Evolutionary conservation across 2,888 invertebrate species (phyloP).

Genomic region (Lymantria dispar): DNA sequence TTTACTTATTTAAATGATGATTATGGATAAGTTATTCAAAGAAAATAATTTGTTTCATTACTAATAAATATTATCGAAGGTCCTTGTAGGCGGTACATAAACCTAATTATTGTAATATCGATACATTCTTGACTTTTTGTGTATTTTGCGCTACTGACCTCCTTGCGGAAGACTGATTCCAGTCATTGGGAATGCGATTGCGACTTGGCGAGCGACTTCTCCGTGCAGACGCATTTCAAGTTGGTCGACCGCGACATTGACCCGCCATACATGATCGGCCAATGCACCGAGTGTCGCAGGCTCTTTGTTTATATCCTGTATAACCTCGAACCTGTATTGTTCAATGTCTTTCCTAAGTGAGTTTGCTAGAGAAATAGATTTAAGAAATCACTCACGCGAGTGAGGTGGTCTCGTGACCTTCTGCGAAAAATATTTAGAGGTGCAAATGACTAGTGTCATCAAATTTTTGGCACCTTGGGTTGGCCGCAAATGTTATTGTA

Average conservation of each 20-base stretch:
- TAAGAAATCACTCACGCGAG: conserved; percentile 17
- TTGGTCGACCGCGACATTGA: conserved; percentile 78
- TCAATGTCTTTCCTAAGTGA: conserved; percentile 43
- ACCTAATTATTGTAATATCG: background rate
- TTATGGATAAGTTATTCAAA: conserved; percentile 26
- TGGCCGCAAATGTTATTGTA: conserved; percentile 11
- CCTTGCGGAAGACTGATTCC: conserved; percentile 61
- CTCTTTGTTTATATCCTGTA: conserved; percentile 79
- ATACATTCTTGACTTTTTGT: conserved; percentile 35
- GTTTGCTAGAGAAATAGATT: conserved; percentile 16
- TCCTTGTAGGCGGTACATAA: background rate
- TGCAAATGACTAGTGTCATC: conserved; percentile 11
- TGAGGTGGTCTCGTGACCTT: conserved; percentile 19
- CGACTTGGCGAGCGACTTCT: conserved; percentile 64
- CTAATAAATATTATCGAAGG: background rate
- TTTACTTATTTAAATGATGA: conserved; percentile 20
- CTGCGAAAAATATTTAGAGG: conserved; percentile 20
- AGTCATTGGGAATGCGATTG: conserved; percentile 41
- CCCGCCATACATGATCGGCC: conserved; percentile 75
- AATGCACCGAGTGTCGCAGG: conserved; percentile 77
- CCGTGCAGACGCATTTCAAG: conserved; percentile 65
- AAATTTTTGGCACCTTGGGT: conserved; percentile 20
- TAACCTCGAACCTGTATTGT: conserved; percentile 48
- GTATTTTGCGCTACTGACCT: conserved; percentile 64
- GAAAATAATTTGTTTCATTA: conserved; percentile 28